These are phyloP conservation scores for Wasmannia auropunctata DNA, from an alignment of 1,140 invertebrate genomes.

Conservation along the genomic window DNA sequence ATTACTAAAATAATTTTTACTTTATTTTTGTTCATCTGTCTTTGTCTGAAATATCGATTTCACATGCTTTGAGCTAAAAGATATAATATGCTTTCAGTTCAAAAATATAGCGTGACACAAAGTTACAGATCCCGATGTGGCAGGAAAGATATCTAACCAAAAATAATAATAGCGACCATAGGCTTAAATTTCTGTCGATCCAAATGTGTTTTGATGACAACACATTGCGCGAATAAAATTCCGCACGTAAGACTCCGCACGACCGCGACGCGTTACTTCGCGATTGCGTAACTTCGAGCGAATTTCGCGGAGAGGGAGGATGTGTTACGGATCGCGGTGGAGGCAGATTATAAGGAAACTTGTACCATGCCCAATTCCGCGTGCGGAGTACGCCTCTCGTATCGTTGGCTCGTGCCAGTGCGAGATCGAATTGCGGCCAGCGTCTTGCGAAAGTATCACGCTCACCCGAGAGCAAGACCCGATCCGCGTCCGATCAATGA, in stretches of 20 bases:
- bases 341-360: conserved; percentile 66
- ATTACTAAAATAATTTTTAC: too few species aligned
- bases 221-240: not conserved
- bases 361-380: conserved; percentile 52
- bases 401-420: conserved; percentile 10
- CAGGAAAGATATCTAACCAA: too few species aligned
- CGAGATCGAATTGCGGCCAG: conserved; percentile 59
- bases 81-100: too few species aligned
- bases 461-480: not conserved
- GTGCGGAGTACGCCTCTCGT: conserved; percentile 2
- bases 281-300: conserved; percentile 58
- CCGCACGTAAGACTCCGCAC: not conserved
- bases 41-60: too few species aligned
- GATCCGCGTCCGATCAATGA: conserved; percentile 8
- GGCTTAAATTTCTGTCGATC: not conserved
- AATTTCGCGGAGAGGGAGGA: conserved; percentile 59
- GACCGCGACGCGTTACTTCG: not conserved
- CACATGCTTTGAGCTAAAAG: too few species aligned
- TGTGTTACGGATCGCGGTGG: conserved; percentile 28
- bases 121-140: too few species aligned
- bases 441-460: conserved; percentile 70
- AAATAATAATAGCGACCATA: too few species aligned
- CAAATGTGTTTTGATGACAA: not conserved
- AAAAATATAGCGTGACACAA: too few species aligned
- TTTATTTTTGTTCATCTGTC: too few species aligned